phyloP scores from a whole-genome alignment of 2,797 vertebrate species.

The Schizothorax lantsangensis region DNA sequence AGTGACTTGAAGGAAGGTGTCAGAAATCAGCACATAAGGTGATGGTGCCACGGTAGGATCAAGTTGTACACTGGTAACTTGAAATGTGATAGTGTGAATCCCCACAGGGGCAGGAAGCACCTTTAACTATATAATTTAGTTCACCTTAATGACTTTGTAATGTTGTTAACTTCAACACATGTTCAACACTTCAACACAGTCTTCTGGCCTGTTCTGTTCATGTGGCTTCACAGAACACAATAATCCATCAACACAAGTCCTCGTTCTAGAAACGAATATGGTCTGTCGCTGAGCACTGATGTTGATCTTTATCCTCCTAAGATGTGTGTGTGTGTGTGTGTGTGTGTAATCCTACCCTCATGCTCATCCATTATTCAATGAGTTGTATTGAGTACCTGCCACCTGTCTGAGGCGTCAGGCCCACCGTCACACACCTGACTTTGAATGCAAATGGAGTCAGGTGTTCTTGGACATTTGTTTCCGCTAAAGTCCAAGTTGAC shows the following conservation, averaged over 20 bases:
- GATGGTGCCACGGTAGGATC: neutral
- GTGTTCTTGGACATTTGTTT: neutral
- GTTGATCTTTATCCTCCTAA: slow-evolving; percentile 48
- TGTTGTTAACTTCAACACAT: slow-evolving; percentile 5
- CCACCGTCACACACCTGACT: slow-evolving; percentile 64
- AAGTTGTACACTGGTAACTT: neutral
- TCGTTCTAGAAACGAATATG: neutral
- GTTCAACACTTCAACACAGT: neutral
- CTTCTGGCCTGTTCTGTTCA: slow-evolving; percentile 9
- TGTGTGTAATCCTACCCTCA: slow-evolving; percentile 61
- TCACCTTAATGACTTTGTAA: neutral
- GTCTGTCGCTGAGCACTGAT: slow-evolving; percentile 29
- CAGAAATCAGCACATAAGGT: neutral
- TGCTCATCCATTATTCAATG: slow-evolving; percentile 81
- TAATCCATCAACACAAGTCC: slow-evolving; percentile 34
- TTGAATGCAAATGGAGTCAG: slow-evolving; percentile 73
- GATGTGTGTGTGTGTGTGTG: slow-evolving; percentile 5
- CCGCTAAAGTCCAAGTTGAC: slow-evolving; percentile 43
- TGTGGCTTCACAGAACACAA: slow-evolving; percentile 1
- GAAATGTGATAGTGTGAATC: slow-evolving; percentile 3
- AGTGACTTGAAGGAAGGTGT: neutral
- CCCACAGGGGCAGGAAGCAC: neutral
- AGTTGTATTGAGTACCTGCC: slow-evolving; percentile 81
- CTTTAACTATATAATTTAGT: neutral
- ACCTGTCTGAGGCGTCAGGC: slow-evolving; percentile 77